phyloP scores from a whole-genome alignment of 2,113 vertebrate species.

The Clarias gariepinus region DNA sequence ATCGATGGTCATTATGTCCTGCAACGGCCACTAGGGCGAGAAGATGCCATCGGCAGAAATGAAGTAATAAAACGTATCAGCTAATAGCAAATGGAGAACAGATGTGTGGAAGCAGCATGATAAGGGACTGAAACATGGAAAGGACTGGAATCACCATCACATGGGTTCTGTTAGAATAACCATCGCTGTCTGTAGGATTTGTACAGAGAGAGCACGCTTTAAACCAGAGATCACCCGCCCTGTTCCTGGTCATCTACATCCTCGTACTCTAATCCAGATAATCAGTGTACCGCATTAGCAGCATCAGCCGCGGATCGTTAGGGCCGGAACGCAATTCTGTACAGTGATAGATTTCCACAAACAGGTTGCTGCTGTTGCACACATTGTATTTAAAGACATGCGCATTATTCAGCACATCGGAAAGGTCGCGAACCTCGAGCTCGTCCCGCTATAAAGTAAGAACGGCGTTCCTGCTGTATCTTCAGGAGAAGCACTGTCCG shows the following conservation, averaged over 20 bases:
- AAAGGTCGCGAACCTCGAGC: conserved; percentile 8
- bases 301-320: neutral
- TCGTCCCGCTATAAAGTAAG: conserved; percentile 17
- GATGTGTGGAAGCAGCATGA: conserved; percentile 41
- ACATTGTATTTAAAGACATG: neutral
- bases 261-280: neutral
- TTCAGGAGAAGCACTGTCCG: neutral
- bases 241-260: neutral
- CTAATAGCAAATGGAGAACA: conserved; percentile 53
- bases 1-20: neutral
- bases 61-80: conserved; percentile 45
- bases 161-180: neutral
- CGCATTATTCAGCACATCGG: conserved; percentile 12
- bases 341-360: neutral
- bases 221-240: neutral
- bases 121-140: neutral
- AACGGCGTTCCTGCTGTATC: neutral
- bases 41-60: conserved; percentile 45
- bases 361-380: neutral
- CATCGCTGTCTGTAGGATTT: neutral
- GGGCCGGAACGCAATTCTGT: neutral
- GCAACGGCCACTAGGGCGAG: conserved; percentile 24
- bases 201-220: neutral
- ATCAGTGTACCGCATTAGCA: neutral
- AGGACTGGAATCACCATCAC: neutral